Evolutionary conservation across 2,888 invertebrate genomes (phyloP), one percentile per base, ranked within the genome.

Genomic region (Endotricha flammealis): DNA sequence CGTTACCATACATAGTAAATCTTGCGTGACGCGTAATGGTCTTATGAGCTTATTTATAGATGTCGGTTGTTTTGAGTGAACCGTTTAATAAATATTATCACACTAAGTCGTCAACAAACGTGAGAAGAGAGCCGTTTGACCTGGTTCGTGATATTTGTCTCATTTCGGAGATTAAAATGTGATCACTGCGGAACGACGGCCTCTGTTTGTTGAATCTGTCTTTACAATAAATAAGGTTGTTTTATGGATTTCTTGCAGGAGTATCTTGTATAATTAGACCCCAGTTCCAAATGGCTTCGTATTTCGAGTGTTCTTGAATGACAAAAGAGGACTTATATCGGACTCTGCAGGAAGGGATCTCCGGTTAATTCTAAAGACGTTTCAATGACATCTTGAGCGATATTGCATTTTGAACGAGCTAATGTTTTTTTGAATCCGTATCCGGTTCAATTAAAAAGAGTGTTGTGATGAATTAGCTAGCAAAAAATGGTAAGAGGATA

Each of bases 71-170:
- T 77, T 68, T 67, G 61, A 78, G 66, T 74, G 76, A 81, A 80
- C 74, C 73, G 70, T 82, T 85, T 85, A 83, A 86, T 83, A 85
- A 83, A 86, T 82, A 82, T 82, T 82, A 85, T 86, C 82, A 80
- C 81, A 79, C 71, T 82, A 69, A 77, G 79, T 74, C 80, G 72
- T 76, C 82, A 79, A 82, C 81, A 83, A 82, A 82, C 85, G 83
- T 85, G 85, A 82, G 83, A 86, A 85, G 81, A 81, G 79, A 77
- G 78, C 74, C 73, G 72, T 68, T 41, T 80, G 83, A 82, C 82
- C 82, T 73, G 71, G 75, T 77, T 83, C 86, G 86, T 86, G 86
- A 82, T 79, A 74, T 79, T 83, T 79, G 78, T 70, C 75, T 73
- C 82, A 78, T 79, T 83, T 79, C 53, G 64, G 60, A 73, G 86